Conservation (phyloP, 1,140 invertebrate species). For the Drosophila leontia region DNA sequence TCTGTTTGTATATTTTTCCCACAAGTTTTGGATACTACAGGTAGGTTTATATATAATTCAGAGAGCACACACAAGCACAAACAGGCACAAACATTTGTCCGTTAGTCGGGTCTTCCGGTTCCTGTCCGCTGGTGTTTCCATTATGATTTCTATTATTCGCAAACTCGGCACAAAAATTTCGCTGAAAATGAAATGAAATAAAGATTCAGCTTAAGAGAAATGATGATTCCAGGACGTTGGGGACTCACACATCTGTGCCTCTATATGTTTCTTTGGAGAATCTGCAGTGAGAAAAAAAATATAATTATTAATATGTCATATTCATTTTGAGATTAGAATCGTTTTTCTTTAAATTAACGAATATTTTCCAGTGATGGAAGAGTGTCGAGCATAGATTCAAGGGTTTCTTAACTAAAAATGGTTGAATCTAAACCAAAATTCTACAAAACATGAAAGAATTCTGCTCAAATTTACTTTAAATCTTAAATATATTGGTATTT, state of each 20-base stretch:
- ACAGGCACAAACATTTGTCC: not conserved
- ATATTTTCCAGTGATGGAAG: too few relatives aligned
- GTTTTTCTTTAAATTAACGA: too few relatives aligned
- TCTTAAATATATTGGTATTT: not conserved
- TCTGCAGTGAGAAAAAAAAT: not conserved
- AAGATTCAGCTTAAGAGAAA: slow-evolving; percentile 53
- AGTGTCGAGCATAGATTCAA: too few relatives aligned
- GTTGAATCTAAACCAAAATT: too few relatives aligned
- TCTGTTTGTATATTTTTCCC: not conserved
- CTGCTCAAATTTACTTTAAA: not conserved
- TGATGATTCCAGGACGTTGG: slow-evolving; percentile 26
- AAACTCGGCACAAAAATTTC: slow-evolving; percentile 49
- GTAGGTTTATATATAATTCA: slow-evolving; percentile 28
- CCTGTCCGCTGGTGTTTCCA: slow-evolving; percentile 31
- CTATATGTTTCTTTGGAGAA: not conserved
- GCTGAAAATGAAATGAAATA: slow-evolving; percentile 59
- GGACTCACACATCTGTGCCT: slow-evolving; percentile 34
- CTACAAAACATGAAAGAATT: too few relatives aligned
- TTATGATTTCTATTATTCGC: slow-evolving; percentile 56
- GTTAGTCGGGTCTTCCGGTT: slow-evolving; percentile 11
- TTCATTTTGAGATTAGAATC: too few relatives aligned
- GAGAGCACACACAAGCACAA: not conserved
- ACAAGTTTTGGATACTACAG: slow-evolving; percentile 1
- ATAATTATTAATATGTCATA: too few relatives aligned
- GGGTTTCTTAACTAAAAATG: too few relatives aligned